Base-by-base conservation (phyloP, 1,140 invertebrate genomes). In the Harpegnathos saltator region DNA sequence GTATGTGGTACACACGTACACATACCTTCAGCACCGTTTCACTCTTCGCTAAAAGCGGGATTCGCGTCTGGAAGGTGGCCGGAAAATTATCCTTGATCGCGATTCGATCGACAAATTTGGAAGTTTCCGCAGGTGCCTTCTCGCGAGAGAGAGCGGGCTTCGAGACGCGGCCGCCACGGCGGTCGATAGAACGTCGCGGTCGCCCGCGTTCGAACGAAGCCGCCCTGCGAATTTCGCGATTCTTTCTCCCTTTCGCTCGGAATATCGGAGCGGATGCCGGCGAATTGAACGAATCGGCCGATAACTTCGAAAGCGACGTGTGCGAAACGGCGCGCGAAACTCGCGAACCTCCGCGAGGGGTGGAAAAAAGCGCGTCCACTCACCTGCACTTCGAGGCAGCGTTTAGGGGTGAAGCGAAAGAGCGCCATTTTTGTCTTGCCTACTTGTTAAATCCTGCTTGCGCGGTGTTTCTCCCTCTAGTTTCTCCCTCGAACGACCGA, bases 381-480 rank as follows among this genome's bases (percentile, higher is more conserved):
- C 82, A 93, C 92, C 89, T 93, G 92, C 17, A 93, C 54, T 58
- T 93, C 92, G 66, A 93, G 82, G 83, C 92, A 92, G 71, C 91
- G 92, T 83, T 90, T 91, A 29, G 92, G 84, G 81, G 82, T 92
- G 52, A 93, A 90, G 75, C 94, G 93, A 74, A 94, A 94, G 26
- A 95, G 90, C 89, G 94, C 94, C 94, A 95, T 95, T 68, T 9
- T 52, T 59, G 85, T 92, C 62, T 74, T 89, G 26, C 5, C 4
- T 17, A 12, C n/a, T n/a, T 2, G 17, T 85, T 48, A 72, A n/a
- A 85, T 86, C 83, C 66, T 88, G 63, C 58, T 71, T 71, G 58
- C 48, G 44, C 52, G 56, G 52, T 19, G 50, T 72, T 85, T 77
- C 56, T 85, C 81, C 44, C 63, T 84, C 77, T 84, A 72, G 69